Conservation (phyloP, 2,113 vertebrate genomes). For the Nothoprocta perdicaria region DNA sequence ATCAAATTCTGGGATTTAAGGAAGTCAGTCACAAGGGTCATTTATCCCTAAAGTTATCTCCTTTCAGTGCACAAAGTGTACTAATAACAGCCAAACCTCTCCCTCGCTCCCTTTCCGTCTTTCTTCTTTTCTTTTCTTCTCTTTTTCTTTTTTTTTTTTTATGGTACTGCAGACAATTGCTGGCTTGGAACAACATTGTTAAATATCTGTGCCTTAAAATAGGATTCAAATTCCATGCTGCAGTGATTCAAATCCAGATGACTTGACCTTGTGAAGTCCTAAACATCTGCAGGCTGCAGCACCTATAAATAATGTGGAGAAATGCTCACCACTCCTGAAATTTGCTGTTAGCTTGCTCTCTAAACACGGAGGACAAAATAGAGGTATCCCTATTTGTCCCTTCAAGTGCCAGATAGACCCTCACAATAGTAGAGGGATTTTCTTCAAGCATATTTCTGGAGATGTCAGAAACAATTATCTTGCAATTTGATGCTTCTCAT, state of each 20-base stretch:
- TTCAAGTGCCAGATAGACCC: neutral
- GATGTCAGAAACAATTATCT: neutral
- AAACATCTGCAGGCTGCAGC: neutral
- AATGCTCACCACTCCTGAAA: neutral
- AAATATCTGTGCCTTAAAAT: conserved; percentile 31
- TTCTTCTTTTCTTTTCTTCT: neutral
- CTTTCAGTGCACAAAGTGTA: neutral
- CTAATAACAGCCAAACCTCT: neutral
- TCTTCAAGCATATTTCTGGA: neutral
- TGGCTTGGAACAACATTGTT: conserved; percentile 11
- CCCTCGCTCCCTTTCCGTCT: neutral
- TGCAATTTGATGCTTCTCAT: neutral
- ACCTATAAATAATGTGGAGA: neutral
- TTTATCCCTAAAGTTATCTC: conserved; percentile 33
- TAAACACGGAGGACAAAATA: neutral
- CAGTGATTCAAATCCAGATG: neutral
- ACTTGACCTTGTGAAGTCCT: conserved; percentile 25
- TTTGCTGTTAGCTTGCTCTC: neutral
- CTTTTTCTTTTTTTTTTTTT: neutral
- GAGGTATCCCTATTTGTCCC: neutral
- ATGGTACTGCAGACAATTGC: conserved; percentile 2
- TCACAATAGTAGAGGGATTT: neutral
- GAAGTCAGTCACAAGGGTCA: conserved; percentile 27
- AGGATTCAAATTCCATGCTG: conserved; percentile 35
- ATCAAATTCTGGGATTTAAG: conserved; percentile 23